Percentiles rank a stretch among this genome's conserved stretches.
Evolutionary conservation across 2,113 vertebrate species (phyloP).

Genomic region (Campylomormyrus numenius): DNA sequence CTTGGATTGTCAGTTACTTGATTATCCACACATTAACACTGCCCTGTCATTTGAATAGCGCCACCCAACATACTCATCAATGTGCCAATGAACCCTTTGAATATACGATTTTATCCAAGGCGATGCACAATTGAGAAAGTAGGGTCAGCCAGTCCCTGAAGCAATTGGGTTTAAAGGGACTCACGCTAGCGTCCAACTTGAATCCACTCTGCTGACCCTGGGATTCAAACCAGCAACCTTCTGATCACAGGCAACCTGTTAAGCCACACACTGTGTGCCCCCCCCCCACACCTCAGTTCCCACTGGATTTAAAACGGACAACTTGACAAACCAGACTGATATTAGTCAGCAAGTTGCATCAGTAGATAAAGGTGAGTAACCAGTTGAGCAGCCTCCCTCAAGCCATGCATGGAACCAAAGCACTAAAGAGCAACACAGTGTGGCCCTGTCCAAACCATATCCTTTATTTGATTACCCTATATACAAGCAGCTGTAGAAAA

Average conservation of each 20-base stretch:
- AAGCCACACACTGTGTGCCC: not conserved
- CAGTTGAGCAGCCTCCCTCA: not conserved
- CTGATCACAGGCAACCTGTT: not conserved
- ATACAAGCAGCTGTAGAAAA: constrained; percentile 5
- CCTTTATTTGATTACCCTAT: not conserved
- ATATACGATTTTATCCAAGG: not conserved
- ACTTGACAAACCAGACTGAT: not conserved
- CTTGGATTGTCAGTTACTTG: not conserved
- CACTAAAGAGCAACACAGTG: not conserved
- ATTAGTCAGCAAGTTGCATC: not conserved
- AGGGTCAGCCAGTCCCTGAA: not conserved
- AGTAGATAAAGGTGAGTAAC: not conserved
- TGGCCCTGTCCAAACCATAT: not conserved
- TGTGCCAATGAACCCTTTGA: not conserved
- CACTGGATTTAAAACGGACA: not conserved
- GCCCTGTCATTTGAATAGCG: not conserved
- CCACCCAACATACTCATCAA: not conserved
- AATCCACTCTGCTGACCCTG: not conserved
- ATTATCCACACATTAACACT: not conserved
- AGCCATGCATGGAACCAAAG: not conserved
- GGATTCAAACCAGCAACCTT: not conserved
- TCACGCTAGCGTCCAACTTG: not conserved
- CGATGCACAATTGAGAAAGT: not conserved
- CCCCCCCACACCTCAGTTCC: not conserved
- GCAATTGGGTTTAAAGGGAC: not conserved